phyloP scores from a whole-genome alignment of 2,113 vertebrate genomes.

The Ageneiosus marmoratus region DNA sequence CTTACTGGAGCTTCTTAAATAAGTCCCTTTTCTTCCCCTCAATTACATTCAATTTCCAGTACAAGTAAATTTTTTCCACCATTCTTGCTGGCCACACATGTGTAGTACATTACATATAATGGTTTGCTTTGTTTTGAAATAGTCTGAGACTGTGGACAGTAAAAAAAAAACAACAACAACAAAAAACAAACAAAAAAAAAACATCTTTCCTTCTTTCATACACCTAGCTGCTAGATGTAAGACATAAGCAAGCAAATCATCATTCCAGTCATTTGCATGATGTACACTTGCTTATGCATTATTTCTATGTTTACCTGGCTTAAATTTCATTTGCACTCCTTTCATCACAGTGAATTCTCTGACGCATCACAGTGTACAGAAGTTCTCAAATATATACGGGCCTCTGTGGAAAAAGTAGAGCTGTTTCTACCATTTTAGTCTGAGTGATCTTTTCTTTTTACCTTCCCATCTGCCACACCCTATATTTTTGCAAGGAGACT shows the following conservation, averaged over 20 bases:
- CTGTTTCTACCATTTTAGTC: conserved; percentile 5
- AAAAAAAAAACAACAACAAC: conserved; percentile 2
- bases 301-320: conserved; percentile 58
- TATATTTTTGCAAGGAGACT: neutral
- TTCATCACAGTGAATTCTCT: conserved; percentile 32
- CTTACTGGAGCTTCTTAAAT: neutral
- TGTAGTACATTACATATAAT: conserved; percentile 19
- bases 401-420: conserved; percentile 1
- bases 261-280: conserved; percentile 30
- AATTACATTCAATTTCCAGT: neutral
- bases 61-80: neutral
- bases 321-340: conserved; percentile 34
- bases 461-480: neutral
- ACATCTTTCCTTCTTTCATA: conserved; percentile 12
- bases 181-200: conserved; percentile 2
- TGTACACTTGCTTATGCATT: conserved; percentile 44
- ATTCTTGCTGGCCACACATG: conserved; percentile 16
- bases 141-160: neutral
- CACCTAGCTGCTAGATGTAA: conserved; percentile 5
- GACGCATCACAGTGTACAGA: neutral
- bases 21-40: neutral
- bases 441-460: conserved; percentile 8
- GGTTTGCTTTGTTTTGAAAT: conserved; percentile 12
- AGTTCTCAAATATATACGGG: neutral
- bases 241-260: conserved; percentile 34